phyloP scores from a whole-genome alignment of 2,797 vertebrate genomes.

The Gobio occitaniae region DNA sequence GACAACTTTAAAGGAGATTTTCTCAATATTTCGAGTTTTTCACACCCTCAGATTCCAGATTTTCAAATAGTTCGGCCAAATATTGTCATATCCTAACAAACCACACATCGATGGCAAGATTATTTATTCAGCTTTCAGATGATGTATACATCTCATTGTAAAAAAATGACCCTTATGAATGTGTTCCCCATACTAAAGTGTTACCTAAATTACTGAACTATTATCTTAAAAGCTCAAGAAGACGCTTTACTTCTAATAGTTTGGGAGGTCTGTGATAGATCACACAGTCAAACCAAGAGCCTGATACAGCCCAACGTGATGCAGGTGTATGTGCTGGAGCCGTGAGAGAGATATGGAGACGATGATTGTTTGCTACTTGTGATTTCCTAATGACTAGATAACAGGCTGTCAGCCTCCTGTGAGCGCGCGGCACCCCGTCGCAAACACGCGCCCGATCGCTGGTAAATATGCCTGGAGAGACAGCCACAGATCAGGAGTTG shows the following conservation, averaged over 20 bases:
- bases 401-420: slow-evolving; percentile 47
- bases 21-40: too few relatives aligned
- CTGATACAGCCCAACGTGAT: background rate
- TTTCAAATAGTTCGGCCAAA: too few relatives aligned
- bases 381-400: slow-evolving; percentile 54
- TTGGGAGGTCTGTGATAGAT: background rate
- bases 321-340: background rate
- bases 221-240: background rate
- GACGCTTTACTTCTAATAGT: background rate
- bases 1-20: too few relatives aligned
- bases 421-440: slow-evolving; percentile 25
- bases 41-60: too few relatives aligned
- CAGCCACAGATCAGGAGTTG: slow-evolving; percentile 69
- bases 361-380: slow-evolving; percentile 14
- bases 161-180: too few relatives aligned
- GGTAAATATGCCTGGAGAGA: slow-evolving; percentile 47
- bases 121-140: too few relatives aligned
- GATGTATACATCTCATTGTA: too few relatives aligned
- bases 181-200: too few relatives aligned
- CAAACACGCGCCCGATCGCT: slow-evolving; percentile 57
- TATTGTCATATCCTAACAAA: too few relatives aligned
- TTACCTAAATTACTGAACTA: background rate
- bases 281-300: background rate
- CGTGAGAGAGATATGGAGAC: background rate
- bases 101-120: too few relatives aligned